These are phyloP conservation scores for Dolichopus griseipennis DNA, from an alignment of 2,888 invertebrate species.

Conservation along the genomic window DNA sequence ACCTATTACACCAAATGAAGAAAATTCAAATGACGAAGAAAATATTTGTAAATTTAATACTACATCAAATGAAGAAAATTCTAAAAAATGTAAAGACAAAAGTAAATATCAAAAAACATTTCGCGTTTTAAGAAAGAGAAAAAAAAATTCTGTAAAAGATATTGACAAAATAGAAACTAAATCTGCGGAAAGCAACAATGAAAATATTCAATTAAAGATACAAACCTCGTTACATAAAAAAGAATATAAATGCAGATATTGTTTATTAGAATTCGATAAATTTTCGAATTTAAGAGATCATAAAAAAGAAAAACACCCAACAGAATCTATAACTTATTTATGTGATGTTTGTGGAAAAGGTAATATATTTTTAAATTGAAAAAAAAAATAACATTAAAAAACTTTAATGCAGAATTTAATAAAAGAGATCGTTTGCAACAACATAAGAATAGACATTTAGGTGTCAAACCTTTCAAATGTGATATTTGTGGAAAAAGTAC, in stretches of 20 bases:
- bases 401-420: background rate
- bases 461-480: background rate
- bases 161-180: background rate
- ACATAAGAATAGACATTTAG: background rate
- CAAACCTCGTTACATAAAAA: background rate
- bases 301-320: background rate
- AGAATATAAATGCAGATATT: background rate
- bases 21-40: background rate
- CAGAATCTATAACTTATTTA: background rate
- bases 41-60: background rate
- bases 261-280: background rate
- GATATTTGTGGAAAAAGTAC: conserved; percentile 5
- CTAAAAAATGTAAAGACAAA: background rate
- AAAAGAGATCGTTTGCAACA: background rate
- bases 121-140: background rate
- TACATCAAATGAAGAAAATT: background rate
- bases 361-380: background rate
- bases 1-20: background rate
- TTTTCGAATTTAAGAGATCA: background rate
- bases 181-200: background rate
- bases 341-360: conserved; percentile 7
- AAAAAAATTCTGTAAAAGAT: background rate
- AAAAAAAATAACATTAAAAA: background rate
- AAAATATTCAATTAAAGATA: background rate
- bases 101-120: background rate